Base-by-base conservation (phyloP, 2,113 vertebrate genomes). In the Atherinomorus stipes region DNA sequence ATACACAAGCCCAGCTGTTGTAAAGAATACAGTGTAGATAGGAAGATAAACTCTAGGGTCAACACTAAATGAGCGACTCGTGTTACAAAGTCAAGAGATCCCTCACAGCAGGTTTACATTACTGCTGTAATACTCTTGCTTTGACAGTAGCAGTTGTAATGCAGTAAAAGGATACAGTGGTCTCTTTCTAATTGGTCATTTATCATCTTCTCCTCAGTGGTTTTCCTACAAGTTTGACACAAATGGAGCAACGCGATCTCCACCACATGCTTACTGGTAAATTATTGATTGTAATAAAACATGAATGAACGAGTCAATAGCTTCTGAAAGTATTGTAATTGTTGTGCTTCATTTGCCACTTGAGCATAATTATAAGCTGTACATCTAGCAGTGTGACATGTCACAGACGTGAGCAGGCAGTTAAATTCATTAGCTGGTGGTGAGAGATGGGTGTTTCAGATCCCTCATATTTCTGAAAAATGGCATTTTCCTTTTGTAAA, bases 141-240 rank as follows among this genome's bases (percentile, higher is more conserved):
- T 65, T 84, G 84, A 78, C 81, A 71, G 80, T 76, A 51, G 65
- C 67, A 83, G 81, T 81, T 87, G 80, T 91, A 83, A 84, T 71
- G 47, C 18, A 69, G 88, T 87, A 89, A 91, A 88, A 73, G 53
- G 60, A 90, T 93, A 89, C 93, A 89, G 84, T 93, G 91, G 93
- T 93, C 94, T 91, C 94, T 91, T 65, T 94, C 91, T 89, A 95
- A 96, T 72, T 94, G 73, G 71, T 94, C 95, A 80, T 94, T 94
- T 66, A 94, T 90, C 71, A 98, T 44, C 19, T 94, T 94, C 13
- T 93, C 90, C 60, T 97, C 96, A 93, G 94, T 92, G 91, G 38
- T 95, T 95, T 89, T 95, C 91, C 60, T 95, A 95, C 94, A 97
- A 96, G 81, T 93, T 94, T 89, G 95, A 95, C 87, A 98, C 96